phyloP scores from a whole-genome alignment of 1,140 invertebrate genomes.

The Nilaparvata lugens region DNA sequence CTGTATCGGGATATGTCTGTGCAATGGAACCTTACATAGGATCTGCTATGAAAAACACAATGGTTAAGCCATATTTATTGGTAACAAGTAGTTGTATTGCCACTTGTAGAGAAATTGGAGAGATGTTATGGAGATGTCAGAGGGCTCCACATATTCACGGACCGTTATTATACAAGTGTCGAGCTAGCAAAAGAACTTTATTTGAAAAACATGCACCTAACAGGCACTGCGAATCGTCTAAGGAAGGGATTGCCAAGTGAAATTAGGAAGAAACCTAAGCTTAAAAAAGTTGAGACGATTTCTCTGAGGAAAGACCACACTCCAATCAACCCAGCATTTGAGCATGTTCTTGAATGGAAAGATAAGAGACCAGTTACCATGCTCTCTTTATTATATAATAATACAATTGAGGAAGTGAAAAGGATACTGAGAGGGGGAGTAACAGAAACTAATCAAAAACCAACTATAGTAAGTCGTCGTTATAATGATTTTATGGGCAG shows the following conservation, averaged over 20 bases:
- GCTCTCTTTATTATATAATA: conserved; percentile 1
- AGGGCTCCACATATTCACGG: conserved; percentile 6
- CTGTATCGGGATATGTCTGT: conserved; percentile 4
- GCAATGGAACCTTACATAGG: conserved; percentile 6
- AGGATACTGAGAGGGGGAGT: conserved; percentile 1
- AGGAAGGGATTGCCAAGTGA: not conserved
- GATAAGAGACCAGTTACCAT: not conserved
- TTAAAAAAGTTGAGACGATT: not conserved
- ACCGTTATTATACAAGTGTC: conserved; percentile 7
- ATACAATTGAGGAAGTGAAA: not conserved
- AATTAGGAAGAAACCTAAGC: conserved; percentile 4
- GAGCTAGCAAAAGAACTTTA: conserved; percentile 2
- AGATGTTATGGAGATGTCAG: not conserved
- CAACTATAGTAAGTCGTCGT: not conserved
- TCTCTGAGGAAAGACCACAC: not conserved
- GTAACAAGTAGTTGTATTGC: conserved; percentile 4
- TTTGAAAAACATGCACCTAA: not conserved
- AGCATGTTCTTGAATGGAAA: not conserved
- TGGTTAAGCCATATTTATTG: not conserved
- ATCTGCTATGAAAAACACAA: not conserved
- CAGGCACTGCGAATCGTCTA: not conserved
- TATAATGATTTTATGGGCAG: conserved; percentile 3
- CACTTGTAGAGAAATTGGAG: not conserved
- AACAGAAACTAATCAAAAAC: conserved; percentile 4
- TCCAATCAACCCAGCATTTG: not conserved